A percentile compares a stretch with the other conserved stretches of the same genome.
Conservation (phyloP, 2,113 vertebrate species). For the Phyllostomus hastatus region DNA sequence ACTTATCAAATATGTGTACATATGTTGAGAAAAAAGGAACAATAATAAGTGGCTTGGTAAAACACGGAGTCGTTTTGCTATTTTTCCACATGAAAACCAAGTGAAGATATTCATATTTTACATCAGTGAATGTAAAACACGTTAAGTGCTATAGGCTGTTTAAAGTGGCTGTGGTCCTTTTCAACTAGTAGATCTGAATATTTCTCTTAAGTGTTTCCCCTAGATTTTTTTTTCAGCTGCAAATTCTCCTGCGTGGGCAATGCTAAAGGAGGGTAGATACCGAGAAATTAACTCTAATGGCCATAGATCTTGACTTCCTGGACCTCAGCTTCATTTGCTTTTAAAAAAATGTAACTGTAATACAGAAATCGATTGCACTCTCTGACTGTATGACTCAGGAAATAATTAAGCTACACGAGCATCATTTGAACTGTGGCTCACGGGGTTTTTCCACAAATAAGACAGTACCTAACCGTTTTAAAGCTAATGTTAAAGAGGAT, state of each 20-base stretch:
- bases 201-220: neutral
- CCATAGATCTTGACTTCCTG: neutral
- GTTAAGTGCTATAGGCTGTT: constrained; percentile 1
- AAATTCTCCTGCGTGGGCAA: neutral
- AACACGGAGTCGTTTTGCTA: constrained; percentile 1
- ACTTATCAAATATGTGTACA: neutral
- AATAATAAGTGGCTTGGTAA: constrained; percentile 3
- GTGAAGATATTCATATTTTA: constrained; percentile 4
- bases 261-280: neutral
- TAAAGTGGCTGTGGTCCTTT: constrained; percentile 4
- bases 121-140: neutral
- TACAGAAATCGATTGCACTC: neutral
- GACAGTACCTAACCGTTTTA: neutral
- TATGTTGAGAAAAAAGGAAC: neutral
- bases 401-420: neutral
- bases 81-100: constrained; percentile 29
- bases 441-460: constrained; percentile 33
- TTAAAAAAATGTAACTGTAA: neutral
- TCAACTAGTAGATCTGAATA: neutral
- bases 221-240: constrained; percentile 17
- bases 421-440: constrained; percentile 24
- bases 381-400: constrained; percentile 4
- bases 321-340: neutral
- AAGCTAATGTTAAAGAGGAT: constrained; percentile 47
- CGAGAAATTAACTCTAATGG: neutral